Evolutionary conservation across 2,797 vertebrate genomes (phyloP), one percentile per base, ranked within the genome.

Genomic region (Tiaroga cobitis): DNA sequence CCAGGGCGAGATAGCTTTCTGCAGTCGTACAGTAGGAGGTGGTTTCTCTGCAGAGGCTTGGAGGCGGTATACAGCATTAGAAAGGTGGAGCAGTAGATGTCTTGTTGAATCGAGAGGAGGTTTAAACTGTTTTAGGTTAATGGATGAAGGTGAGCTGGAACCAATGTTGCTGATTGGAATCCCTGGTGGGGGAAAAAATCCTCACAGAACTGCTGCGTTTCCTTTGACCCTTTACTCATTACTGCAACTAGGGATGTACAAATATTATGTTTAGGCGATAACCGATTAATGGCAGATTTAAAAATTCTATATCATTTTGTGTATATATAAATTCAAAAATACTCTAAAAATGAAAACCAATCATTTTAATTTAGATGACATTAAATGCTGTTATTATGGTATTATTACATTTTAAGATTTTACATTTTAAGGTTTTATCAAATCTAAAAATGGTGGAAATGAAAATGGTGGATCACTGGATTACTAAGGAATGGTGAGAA

Each of bases 71-170:
- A 76, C 43, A 67, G 61, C 82, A 77, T 83, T 56, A 76, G 61
- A 54, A 54, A 34, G 34, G 63, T 78, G 75, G 63, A 59, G 74
- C 74, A 19, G 19, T 43, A 7, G n/a, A 54, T 70, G 74, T 70
- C 65, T 21, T 26, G 16, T 56, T 54, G 43, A 84, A 79, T 61
- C 70, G 51, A 65, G 26, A 72, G 49, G 83, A 78, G 63, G 37
- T 84, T 84, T 84, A 69, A 79, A 70, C 65, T 59, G 67, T 56
- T 41, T 21, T 32, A 79, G 34, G 13, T 70, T 34, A 84, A 79
- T 70, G 49, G n/a, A 34, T 26, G 19, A 49, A 39, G 67, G 67
- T 70, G 32, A 79, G 24, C 18, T 79, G 83, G n/a, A 59, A 78
- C 7, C 4, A 79, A 43, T 6, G 6, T 32, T 43, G 26, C 41